Conservation (phyloP, 2,888 invertebrate genomes). For the Nomada fabriciana region DNA sequence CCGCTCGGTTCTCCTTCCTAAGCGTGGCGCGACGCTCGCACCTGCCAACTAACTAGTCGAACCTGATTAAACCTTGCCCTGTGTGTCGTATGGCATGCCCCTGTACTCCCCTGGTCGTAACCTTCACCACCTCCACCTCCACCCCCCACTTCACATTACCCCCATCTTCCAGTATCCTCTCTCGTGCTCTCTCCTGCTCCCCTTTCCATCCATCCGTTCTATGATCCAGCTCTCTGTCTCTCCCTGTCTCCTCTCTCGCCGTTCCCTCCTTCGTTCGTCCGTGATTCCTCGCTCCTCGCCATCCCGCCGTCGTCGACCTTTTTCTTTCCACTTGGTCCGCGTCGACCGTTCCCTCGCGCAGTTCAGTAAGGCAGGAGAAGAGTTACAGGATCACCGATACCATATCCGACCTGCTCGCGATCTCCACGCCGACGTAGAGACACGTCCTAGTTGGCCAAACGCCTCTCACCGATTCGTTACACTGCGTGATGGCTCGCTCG, state of each 20-base stretch:
- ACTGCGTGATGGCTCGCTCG: constrained; percentile 10
- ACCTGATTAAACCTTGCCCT: constrained; percentile 83
- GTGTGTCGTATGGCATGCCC: constrained; percentile 72
- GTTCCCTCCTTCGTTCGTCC: not conserved
- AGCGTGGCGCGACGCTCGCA: constrained; percentile 74
- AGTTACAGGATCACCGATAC: constrained; percentile 66
- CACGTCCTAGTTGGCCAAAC: constrained; percentile 46
- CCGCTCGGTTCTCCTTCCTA: constrained; percentile 61
- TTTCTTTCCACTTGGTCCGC: constrained; percentile 56
- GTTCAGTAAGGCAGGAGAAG: constrained; percentile 46
- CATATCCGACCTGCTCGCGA: constrained; percentile 59
- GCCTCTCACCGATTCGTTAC: constrained; percentile 41
- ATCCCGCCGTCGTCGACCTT: constrained; percentile 37
- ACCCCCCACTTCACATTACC: constrained; percentile 54
- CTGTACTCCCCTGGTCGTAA: constrained; percentile 48
- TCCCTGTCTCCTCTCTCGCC: constrained; percentile 1
- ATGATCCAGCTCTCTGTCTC: constrained; percentile 23
- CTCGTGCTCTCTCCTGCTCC: constrained; percentile 13
- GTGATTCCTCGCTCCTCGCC: constrained; percentile 7
- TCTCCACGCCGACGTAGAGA: constrained; percentile 47
- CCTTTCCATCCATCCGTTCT: constrained; percentile 25
- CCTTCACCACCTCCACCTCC: constrained; percentile 44
- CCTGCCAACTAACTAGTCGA: constrained; percentile 84
- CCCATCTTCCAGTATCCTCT: constrained; percentile 21
- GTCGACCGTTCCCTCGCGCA: constrained; percentile 42